Conservation (phyloP, 2,797 vertebrate genomes). For the Amniataba percoides region DNA sequence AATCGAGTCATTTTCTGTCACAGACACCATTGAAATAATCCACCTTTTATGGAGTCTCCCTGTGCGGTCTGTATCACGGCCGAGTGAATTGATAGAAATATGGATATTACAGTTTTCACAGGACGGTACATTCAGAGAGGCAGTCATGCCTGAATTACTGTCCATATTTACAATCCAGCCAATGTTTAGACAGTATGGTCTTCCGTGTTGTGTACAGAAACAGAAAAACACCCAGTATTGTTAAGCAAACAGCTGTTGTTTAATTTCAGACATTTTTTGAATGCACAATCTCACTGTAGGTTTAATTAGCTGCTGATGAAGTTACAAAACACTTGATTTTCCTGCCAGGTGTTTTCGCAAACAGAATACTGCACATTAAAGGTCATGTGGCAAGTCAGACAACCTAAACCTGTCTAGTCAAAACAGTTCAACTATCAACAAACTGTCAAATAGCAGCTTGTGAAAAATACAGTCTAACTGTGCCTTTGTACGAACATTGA, state of each 20-base stretch:
- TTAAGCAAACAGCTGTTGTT: slow-evolving; percentile 43
- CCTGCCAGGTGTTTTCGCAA: slow-evolving; percentile 27
- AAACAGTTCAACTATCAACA: slow-evolving; percentile 26
- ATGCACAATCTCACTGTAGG: slow-evolving; percentile 12
- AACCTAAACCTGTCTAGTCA: slow-evolving; percentile 5
- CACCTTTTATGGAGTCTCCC: slow-evolving; percentile 51
- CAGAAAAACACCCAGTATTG: neutral
- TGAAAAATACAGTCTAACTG: neutral
- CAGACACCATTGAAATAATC: slow-evolving; percentile 57
- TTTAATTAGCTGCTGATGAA: slow-evolving; percentile 24
- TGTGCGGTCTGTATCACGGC: slow-evolving; percentile 38
- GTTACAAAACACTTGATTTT: slow-evolving; percentile 15
- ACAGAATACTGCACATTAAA: slow-evolving; percentile 15
- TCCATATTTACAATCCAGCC: slow-evolving; percentile 43
- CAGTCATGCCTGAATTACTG: slow-evolving; percentile 38
- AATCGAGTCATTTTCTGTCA: slow-evolving; percentile 52
- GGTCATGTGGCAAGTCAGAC: slow-evolving; percentile 10
- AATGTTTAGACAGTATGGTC: slow-evolving; percentile 44
- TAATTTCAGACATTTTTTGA: slow-evolving; percentile 31
- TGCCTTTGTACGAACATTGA: neutral
- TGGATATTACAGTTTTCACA: slow-evolving; percentile 46
- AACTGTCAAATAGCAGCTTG: slow-evolving; percentile 3
- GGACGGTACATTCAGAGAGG: slow-evolving; percentile 26
- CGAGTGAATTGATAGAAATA: slow-evolving; percentile 40
- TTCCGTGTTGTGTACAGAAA: slow-evolving; percentile 20